Percentiles rank a stretch among this genome's conserved stretches.
phyloP scores from a whole-genome alignment of 1,140 invertebrate species.

The Phthorimaea operculella region DNA sequence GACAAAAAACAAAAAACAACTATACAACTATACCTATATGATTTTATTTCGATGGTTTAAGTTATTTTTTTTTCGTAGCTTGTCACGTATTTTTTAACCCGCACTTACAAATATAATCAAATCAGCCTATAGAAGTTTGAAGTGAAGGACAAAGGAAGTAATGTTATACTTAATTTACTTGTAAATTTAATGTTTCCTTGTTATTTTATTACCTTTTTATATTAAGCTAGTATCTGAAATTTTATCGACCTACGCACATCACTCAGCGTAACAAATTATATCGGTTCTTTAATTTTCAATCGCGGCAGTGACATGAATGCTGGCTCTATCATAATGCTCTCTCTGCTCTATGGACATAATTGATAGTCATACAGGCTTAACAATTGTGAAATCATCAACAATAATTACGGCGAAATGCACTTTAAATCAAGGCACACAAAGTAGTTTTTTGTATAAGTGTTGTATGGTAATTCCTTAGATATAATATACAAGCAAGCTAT shows the following conservation, averaged over 20 bases:
- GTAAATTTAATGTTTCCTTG: too few species aligned
- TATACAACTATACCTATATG: too few species aligned
- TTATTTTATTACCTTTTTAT: too few species aligned
- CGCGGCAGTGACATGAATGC: conserved; percentile 51
- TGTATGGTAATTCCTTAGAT: conserved; percentile 38
- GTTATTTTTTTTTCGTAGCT: too few species aligned
- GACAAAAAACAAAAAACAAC: too few species aligned
- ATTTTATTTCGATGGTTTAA: too few species aligned
- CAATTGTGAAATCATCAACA: conserved; percentile 56
- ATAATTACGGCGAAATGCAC: conserved; percentile 19
- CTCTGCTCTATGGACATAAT: conserved; percentile 60
- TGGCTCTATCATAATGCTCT: conserved; percentile 59
- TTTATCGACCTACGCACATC: neutral
- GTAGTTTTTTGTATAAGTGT: conserved; percentile 22
- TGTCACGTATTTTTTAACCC: too few species aligned
- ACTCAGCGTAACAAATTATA: conserved; percentile 48
- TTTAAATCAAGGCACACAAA: conserved; percentile 24
- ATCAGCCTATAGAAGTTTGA: too few species aligned
- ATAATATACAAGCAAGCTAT: too few species aligned
- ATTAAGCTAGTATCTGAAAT: neutral
- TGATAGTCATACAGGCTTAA: conserved; percentile 65
- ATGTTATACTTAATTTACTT: too few species aligned
- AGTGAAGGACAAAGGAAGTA: too few species aligned
- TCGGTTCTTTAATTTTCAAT: conserved; percentile 67
- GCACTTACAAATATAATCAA: too few species aligned